Evolutionary conservation across 2,797 vertebrate species (phyloP), one percentile per base, ranked within the genome.

Genomic region (Anomalospiza imberbis): DNA sequence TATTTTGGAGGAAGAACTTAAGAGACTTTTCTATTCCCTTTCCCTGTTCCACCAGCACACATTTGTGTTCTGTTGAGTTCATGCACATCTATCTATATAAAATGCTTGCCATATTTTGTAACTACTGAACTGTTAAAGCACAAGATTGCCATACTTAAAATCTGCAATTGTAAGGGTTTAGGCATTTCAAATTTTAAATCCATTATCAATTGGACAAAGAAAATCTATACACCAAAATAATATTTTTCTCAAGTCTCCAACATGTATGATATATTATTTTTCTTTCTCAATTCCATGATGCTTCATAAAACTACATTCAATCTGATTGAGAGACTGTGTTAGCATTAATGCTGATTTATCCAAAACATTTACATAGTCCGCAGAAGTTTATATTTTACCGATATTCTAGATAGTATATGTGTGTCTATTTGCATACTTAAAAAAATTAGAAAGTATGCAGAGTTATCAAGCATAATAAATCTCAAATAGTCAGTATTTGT

Each of bases 231-330:
- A 28, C 4, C 13, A 70, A 78, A 63, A 3, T 78, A 3, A 5
- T 71, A 12, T 76, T 51, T 78, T 70, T 54, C 20, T 45, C 38
- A 32, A 32, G 75, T 55, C 24, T 80, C 26, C 9, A 65, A 54
- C 13, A n/a, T 13, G 2, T 15, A 38, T 21, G 22, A 72, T 10
- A 6, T 8, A 47, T 29, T 48, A 2, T 51, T 68, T 61, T 62
- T 66, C 34, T n/a, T 68, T 66, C 38, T 66, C 0, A 0, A 16
- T 75, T 65, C 44, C 8, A 31, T 17, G 19, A 10, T 62, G 16
- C 8, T 78, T 66, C 14, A 62, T 48, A 85, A 86, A 50, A 12
- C 3, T 22, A 16, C 0, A 1, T 71, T 87, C 12, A 32, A 11
- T 58, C 26, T 80, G 26, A 68, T 13, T 62, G 36, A 74, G 8